Evolutionary conservation across 2,888 invertebrate species (phyloP).

Genomic region (Lysandra bellargus): DNA sequence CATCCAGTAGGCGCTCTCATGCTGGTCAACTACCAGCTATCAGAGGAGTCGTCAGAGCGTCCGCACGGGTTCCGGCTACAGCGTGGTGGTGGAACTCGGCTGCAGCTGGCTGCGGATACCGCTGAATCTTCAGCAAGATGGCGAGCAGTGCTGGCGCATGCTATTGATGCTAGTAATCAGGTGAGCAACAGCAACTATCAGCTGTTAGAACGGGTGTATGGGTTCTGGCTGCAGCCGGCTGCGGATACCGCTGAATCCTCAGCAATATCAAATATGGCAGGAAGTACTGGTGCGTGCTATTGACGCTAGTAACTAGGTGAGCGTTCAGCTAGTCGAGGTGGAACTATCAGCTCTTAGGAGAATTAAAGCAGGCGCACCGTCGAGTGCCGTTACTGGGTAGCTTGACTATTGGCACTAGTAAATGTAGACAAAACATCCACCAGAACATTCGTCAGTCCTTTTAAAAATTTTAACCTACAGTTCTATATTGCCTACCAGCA

Average conservation of each 20-base stretch:
- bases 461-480: no score
- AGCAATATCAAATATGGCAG: conserved; percentile 88
- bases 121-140: conserved; percentile 87
- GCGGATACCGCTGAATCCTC: conserved; percentile 88
- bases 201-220: no score
- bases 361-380: no score
- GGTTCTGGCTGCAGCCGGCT: conserved; percentile 84
- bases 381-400: no score
- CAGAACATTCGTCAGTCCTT: no score
- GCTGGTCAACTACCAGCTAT: conserved; percentile 89
- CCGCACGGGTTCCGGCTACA: conserved; percentile 86
- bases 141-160: conserved; percentile 88
- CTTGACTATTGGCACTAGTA: no score
- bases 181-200: background rate
- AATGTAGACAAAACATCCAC: no score
- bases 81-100: conserved; percentile 84
- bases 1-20: conserved; percentile 95
- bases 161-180: conserved; percentile 87
- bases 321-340: no score
- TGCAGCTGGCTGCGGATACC: conserved; percentile 90
- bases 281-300: conserved; percentile 89
- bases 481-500: no score
- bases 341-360: no score
- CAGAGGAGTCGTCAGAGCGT: conserved; percentile 82
- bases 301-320: conserved; percentile 83